Percentiles rank a stretch among this genome's conserved stretches.
These are phyloP conservation scores for Scaptomyza reducta DNA, from an alignment of 2,888 invertebrate genomes.

Conservation along the genomic window DNA sequence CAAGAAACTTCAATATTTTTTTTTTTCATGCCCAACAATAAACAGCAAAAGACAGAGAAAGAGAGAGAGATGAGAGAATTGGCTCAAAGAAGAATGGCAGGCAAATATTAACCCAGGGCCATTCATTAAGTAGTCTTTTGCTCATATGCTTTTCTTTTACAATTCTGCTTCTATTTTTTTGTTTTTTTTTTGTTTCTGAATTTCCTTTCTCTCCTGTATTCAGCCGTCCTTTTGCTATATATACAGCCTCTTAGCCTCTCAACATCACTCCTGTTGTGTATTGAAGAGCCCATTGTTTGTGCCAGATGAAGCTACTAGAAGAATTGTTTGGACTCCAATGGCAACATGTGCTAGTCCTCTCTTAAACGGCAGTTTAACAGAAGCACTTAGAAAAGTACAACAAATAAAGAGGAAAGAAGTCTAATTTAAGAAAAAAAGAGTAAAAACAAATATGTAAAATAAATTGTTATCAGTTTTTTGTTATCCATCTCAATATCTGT, in stretches of 20 bases:
- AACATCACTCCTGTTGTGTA: conserved; percentile 7
- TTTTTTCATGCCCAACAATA: conserved; percentile 59
- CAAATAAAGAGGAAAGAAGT: not conserved
- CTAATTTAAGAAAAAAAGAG: not conserved
- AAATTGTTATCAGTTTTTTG: no score
- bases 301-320: conserved; percentile 42
- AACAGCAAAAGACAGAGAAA: conserved; percentile 39
- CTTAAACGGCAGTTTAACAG: conserved; percentile 16
- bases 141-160: conserved; percentile 67
- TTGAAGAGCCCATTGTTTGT: conserved; percentile 50
- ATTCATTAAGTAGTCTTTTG: conserved; percentile 77
- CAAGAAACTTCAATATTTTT: conserved; percentile 75
- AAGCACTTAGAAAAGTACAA: not conserved
- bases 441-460: no score
- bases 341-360: conserved; percentile 29
- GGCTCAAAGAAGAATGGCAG: conserved; percentile 48
- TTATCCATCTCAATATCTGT: no score
- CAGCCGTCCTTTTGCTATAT: conserved; percentile 25
- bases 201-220: not conserved
- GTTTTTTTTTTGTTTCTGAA: conserved; percentile 8
- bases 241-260: not conserved
- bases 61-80: conserved; percentile 26
- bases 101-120: conserved; percentile 74
- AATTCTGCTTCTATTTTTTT: conserved; percentile 8
- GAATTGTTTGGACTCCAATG: conserved; percentile 38